Evolutionary conservation across 2,113 vertebrate genomes (phyloP).

Genomic region (Psettodes erumei): DNA sequence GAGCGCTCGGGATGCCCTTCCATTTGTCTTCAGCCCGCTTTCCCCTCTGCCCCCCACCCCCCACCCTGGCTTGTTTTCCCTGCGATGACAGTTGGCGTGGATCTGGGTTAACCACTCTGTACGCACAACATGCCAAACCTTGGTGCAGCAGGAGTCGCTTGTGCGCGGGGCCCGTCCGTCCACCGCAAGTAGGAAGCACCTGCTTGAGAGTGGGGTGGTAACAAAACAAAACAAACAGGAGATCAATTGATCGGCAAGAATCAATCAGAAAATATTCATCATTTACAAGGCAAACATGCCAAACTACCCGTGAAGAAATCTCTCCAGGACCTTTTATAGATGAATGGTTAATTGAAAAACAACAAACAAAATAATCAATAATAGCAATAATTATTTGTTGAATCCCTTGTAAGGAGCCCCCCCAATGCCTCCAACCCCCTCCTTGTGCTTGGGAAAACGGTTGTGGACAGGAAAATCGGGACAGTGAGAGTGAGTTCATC

Average conservation of each 20-base stretch:
- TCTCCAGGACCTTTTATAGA: not conserved
- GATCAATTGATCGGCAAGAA: not conserved
- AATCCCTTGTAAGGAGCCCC: conserved; percentile 5
- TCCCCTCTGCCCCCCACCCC: conserved; percentile 34
- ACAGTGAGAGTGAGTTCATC: conserved; percentile 82
- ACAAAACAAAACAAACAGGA: not conserved
- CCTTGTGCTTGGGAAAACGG: conserved; percentile 55
- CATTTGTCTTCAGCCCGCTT: conserved; percentile 36
- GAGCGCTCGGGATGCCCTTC: conserved; percentile 41
- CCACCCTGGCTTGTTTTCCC: conserved; percentile 71
- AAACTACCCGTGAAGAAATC: not conserved
- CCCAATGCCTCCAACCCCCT: conserved; percentile 17
- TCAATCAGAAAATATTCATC: not conserved
- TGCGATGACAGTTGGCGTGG: conserved; percentile 63
- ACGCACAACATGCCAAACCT: conserved; percentile 53
- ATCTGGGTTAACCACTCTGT: conserved; percentile 67
- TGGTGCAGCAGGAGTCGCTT: conserved; percentile 49
- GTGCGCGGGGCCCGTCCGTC: conserved; percentile 23
- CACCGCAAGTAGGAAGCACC: conserved; percentile 14
- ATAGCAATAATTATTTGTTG: conserved; percentile 15
- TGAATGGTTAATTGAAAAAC: conserved; percentile 3
- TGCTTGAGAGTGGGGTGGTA: not conserved
- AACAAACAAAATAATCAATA: conserved; percentile 18
- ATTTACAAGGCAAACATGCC: not conserved
- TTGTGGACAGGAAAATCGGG: conserved; percentile 42